Evolutionary conservation across 1,140 invertebrate species (phyloP).

Genomic region (Gerris buenoi): DNA sequence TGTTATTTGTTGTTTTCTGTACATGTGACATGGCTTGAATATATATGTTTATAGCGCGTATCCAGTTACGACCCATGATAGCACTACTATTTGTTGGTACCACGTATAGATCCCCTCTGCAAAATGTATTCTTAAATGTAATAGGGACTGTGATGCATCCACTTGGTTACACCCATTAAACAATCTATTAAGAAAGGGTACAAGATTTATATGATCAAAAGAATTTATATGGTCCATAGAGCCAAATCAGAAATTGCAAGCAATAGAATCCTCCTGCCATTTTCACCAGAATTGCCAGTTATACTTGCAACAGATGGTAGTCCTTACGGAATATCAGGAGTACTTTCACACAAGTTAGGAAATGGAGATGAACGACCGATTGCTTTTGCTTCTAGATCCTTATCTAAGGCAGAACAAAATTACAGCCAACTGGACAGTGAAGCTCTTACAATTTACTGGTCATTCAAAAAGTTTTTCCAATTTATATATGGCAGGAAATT

Average conservation of each 20-base stretch:
- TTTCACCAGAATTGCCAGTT: neutral
- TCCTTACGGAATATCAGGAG: neutral
- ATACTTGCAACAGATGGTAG: neutral
- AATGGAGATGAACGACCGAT: constrained; percentile 29
- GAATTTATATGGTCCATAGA: neutral
- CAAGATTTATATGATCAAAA: neutral
- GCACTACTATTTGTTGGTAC: too few relatives aligned
- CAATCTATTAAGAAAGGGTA: neutral
- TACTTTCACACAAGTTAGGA: constrained; percentile 20
- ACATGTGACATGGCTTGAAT: too few relatives aligned
- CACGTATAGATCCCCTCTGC: too few relatives aligned
- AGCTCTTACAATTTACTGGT: constrained; percentile 30
- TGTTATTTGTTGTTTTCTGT: too few relatives aligned
- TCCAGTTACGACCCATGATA: too few relatives aligned
- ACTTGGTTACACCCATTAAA: neutral
- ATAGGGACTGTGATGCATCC: too few relatives aligned
- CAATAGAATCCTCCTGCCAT: neutral
- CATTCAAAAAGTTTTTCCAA: constrained; percentile 29
- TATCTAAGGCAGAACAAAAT: constrained; percentile 23
- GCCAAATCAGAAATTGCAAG: neutral
- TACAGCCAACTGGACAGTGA: constrained; percentile 34
- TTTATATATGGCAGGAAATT: constrained; percentile 13
- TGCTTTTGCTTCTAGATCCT: constrained; percentile 30
- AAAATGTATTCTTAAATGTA: too few relatives aligned
- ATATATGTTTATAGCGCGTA: too few relatives aligned